These are phyloP conservation scores for Channa maculata DNA, from an alignment of 2,113 vertebrate species.

Conservation along the genomic window DNA sequence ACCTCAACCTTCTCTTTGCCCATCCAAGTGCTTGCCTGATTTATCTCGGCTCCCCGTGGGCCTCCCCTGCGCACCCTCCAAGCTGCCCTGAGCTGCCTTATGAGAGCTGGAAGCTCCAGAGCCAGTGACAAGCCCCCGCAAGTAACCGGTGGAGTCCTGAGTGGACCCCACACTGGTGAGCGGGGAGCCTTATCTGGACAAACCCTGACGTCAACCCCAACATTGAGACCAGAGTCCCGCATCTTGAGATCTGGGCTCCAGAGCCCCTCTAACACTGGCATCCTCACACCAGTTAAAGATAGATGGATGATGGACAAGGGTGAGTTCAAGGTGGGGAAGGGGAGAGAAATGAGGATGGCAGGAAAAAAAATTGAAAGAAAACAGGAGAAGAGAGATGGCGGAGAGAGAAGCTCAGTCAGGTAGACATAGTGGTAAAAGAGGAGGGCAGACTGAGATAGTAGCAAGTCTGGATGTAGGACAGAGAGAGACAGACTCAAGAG, in stretches of 20 bases:
- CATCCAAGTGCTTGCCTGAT: constrained; percentile 49
- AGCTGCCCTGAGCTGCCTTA: constrained; percentile 72
- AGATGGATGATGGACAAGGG: constrained; percentile 5
- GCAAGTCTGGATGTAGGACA: constrained; percentile 44
- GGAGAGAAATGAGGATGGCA: neutral
- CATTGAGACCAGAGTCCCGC: constrained; percentile 44
- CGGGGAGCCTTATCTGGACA: constrained; percentile 61
- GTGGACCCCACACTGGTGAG: constrained; percentile 63
- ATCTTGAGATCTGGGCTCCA: constrained; percentile 65
- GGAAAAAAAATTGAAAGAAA: neutral
- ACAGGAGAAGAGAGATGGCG: neutral
- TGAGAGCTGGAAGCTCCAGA: constrained; percentile 71
- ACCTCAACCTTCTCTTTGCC: constrained; percentile 50
- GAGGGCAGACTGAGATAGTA: constrained; percentile 8
- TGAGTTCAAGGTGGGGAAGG: neutral
- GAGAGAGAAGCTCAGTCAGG: constrained; percentile 41
- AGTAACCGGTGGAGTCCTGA: constrained; percentile 66
- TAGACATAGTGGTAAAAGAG: constrained; percentile 34
- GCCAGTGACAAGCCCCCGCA: constrained; percentile 69
- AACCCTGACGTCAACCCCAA: constrained; percentile 58
- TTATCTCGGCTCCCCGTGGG: constrained; percentile 38
- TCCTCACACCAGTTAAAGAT: constrained; percentile 13
- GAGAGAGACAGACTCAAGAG: neutral
- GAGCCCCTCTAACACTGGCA: constrained; percentile 70
- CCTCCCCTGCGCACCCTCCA: constrained; percentile 70